Percentiles rank a stretch among this genome's conserved stretches.
These are phyloP conservation scores for Otus sunia DNA, from an alignment of 2,113 vertebrate species.

Conservation along the genomic window DNA sequence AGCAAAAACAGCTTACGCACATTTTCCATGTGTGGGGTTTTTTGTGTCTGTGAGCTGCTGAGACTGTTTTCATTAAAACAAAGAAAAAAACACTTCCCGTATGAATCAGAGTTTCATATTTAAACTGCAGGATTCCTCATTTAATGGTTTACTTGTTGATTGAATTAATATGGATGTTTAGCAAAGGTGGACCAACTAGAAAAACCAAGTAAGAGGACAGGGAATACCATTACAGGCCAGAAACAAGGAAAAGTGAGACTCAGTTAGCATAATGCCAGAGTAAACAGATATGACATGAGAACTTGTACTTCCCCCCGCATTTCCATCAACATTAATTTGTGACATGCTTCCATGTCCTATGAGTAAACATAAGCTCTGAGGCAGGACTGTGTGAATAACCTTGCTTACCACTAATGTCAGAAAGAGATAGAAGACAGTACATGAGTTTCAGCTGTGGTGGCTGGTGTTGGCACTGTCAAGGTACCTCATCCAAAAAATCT, in stretches of 20 bases:
- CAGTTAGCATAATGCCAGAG: not conserved
- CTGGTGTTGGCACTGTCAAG: not conserved
- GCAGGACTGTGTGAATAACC: not conserved
- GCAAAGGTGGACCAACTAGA: not conserved
- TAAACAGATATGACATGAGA: not conserved
- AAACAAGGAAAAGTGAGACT: not conserved
- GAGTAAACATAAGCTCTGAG: not conserved
- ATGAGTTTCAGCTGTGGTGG: not conserved
- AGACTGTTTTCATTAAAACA: constrained; percentile 66
- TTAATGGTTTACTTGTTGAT: constrained; percentile 19
- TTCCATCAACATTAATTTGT: not conserved
- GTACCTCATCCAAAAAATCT: not conserved
- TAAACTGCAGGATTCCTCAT: constrained; percentile 4
- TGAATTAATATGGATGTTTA: constrained; percentile 9
- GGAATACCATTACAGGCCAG: not conserved
- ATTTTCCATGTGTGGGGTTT: constrained; percentile 59
- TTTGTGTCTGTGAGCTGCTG: not conserved
- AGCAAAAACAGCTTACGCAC: constrained; percentile 52
- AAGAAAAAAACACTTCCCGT: constrained; percentile 47
- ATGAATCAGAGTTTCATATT: constrained; percentile 50
- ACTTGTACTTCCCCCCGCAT: not conserved
- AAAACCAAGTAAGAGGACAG: not conserved
- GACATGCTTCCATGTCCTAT: not conserved
- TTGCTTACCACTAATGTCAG: not conserved
- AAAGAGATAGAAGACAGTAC: not conserved